Base-by-base conservation (phyloP, 2,888 invertebrate genomes). In the Ophion ventricosus region DNA sequence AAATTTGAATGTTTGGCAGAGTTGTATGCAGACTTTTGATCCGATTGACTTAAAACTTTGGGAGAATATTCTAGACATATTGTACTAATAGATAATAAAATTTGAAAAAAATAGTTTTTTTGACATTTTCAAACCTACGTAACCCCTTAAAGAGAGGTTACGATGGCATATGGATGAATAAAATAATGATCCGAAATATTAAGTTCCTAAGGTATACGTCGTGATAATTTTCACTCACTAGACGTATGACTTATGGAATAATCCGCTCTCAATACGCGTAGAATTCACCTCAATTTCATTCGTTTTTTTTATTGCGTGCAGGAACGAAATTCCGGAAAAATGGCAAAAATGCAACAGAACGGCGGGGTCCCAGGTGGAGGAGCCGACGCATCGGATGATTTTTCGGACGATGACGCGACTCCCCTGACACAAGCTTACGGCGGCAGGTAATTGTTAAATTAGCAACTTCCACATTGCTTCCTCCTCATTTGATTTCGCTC, bases 381-480 rank as follows among this genome's bases (percentile, higher is more conserved):
- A 90, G 95, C 94, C 88, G 92, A 91, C 57, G 92, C 93, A 20
- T 67, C 67, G 69, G 93, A 96, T 90, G 97, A 97, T 94, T 95
- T 96, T 92, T 97, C 97, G 57, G 97, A 97, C 93, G 97, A 97
- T 91, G 98, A 98, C 91, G 97, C 97, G 90, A 96, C 97, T 87
- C 98, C 98, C 86, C 95, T 98, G 91, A 96, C 97, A 87, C 97
- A 98, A 92, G 97, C 97, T 91, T 98, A 98, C 93, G 97, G 97
- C 87, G 98, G 97, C 94, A 98, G 98, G 98, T 98, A 94, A 94
- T 69, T 25, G 80, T 78, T 74, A 56, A 61, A 25, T 29, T 20
- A 57, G 3, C 11, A 61, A 74, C 67, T 74, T 69, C 26, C 43
- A 17, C 25, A 26, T 54, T 2, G 49, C 8, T 43, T 4, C 0